Evolutionary conservation across 2,113 vertebrate genomes (phyloP).

Genomic region (Heptranchias perlo): DNA sequence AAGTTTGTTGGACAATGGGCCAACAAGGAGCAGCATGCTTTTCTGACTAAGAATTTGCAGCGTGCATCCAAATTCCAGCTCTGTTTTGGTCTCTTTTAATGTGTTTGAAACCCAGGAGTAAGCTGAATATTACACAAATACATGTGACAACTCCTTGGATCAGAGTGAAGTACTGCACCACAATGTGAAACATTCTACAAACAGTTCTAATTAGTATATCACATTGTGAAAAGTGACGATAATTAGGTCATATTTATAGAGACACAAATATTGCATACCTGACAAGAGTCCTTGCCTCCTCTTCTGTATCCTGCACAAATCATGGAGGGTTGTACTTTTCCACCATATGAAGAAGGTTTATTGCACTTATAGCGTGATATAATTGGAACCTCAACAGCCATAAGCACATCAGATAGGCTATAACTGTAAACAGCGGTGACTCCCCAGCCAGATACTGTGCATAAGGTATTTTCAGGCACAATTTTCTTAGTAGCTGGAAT

Average conservation of each 20-base stretch:
- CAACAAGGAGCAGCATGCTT: neutral
- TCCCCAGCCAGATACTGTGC: conserved; percentile 65
- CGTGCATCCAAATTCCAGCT: neutral
- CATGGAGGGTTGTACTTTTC: conserved; percentile 56
- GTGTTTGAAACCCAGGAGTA: neutral
- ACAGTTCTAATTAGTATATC: neutral
- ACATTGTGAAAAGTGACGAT: neutral
- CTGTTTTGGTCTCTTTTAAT: neutral
- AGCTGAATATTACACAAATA: neutral
- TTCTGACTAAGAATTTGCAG: neutral
- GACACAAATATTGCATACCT: conserved; percentile 48
- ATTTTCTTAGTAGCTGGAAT: conserved; percentile 39
- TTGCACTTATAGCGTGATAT: conserved; percentile 45
- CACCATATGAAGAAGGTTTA: conserved; percentile 48
- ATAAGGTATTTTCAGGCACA: conserved; percentile 38
- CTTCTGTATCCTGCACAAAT: conserved; percentile 56
- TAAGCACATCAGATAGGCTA: conserved; percentile 53
- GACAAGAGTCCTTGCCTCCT: conserved; percentile 66
- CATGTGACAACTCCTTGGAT: neutral
- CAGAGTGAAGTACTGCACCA: neutral
- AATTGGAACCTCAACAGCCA: conserved; percentile 54
- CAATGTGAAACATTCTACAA: neutral
- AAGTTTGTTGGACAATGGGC: neutral
- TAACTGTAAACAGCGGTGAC: conserved; percentile 51
- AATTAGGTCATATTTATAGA: neutral